Percentiles rank a stretch among this genome's conserved stretches.
Conservation (phyloP, 23 tunicate species). For the Oikopleura dioica region DNA sequence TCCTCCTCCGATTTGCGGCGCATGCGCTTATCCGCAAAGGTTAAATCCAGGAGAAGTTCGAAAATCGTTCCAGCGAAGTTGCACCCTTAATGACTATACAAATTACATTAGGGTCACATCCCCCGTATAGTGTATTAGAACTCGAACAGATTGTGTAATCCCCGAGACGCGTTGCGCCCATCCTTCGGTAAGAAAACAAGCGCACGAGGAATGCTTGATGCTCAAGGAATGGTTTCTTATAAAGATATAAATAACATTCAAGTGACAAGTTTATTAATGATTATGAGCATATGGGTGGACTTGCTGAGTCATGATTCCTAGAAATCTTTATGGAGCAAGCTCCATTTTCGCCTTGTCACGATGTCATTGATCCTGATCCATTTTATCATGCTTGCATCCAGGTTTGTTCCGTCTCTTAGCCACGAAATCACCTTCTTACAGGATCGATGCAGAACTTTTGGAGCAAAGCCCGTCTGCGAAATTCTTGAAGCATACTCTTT, state of each 20-base stretch:
- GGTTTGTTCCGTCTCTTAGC: too few relatives aligned
- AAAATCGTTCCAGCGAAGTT: too few relatives aligned
- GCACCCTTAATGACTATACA: too few relatives aligned
- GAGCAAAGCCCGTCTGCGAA: conserved; percentile 10
- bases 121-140: too few relatives aligned
- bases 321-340: background rate
- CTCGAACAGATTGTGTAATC: too few relatives aligned
- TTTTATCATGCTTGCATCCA: conserved; percentile 10
- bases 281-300: too few relatives aligned
- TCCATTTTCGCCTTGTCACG: conserved; percentile 2
- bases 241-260: too few relatives aligned
- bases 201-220: background rate
- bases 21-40: background rate
- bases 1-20: background rate
- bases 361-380: background rate
- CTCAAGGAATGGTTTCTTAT: too few relatives aligned
- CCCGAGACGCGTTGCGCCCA: conserved; percentile 5
- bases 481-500: background rate
- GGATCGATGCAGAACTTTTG: conserved; percentile 10
- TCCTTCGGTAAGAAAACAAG: background rate
- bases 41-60: background rate
- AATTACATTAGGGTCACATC: too few relatives aligned
- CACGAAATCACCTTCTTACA: too few relatives aligned
- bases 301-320: too few relatives aligned
- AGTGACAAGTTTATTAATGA: too few relatives aligned